Evolutionary conservation across 2,797 vertebrate genomes (phyloP), one percentile per base, ranked within the genome.

Genomic region (Tachyglossus aculeatus): DNA sequence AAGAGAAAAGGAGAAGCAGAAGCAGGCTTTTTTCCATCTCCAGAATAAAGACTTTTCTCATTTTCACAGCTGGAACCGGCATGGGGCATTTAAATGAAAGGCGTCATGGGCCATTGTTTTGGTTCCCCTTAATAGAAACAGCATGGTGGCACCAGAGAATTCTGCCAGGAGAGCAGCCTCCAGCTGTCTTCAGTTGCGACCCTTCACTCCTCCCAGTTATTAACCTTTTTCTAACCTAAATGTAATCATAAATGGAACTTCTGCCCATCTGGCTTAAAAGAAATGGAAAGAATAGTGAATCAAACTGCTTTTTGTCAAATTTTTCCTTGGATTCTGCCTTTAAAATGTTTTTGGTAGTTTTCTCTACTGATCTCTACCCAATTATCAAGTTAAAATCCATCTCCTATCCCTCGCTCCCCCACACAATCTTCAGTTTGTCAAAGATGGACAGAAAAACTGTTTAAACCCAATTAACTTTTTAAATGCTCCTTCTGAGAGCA

Each of bases 61-160:
- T 71, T 82, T 58, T 34, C 19, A 51, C 52, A 62, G 32, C 19
- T 72, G 31, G 43, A 51, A 44, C 4, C 53, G 29, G 22, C 33
- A 29, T 19, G 5, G 11, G 12, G 15, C 37, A 9, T 10, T 47
- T 47, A 44, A 67, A 67, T 48, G 27, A 61, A 10, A 44, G 25
- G 13, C 39, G 44, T 10, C 34, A 25, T 19, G 47, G 38, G 1
- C 7, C 10, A 7, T 18, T 16, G 25, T 38, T 53, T 25, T 36
- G 5, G 34, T 44, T 22, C 8, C 31, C 2, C 0, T 44, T 41
- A 36, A 41, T 15, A 36, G 27, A 16, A 48, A 21, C 54, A 61
- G 0, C 41, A 37, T 27, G 9, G 29, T 56, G 21, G 12, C 11
- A 58, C 15, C 32, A 52, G 13, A 31, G 14, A 72, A 33, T 21